Percentiles rank a stretch among this genome's conserved stretches.
These are phyloP conservation scores for Labeo rohita DNA, from an alignment of 2,113 vertebrate species.

Conservation along the genomic window DNA sequence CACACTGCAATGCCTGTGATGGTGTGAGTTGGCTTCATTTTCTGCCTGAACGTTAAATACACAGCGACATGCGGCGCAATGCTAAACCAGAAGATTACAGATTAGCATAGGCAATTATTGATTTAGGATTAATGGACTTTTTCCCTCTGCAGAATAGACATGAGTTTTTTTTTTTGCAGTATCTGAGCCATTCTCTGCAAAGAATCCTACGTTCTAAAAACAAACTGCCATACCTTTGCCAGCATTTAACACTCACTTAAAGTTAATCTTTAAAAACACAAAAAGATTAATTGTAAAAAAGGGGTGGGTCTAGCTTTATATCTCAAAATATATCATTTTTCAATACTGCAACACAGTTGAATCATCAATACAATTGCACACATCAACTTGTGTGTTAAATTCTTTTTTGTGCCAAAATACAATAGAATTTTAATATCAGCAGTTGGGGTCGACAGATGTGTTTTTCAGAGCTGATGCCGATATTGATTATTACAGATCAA, in stretches of 20 bases:
- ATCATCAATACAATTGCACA: too few relatives aligned
- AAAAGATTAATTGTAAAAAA: background rate
- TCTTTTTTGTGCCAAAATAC: background rate
- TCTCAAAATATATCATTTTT: background rate
- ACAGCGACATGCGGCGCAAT: slow-evolving; percentile 33
- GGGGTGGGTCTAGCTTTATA: background rate
- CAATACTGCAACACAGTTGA: background rate
- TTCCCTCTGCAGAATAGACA: slow-evolving; percentile 17
- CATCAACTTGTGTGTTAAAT: too few relatives aligned
- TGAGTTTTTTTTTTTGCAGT: background rate
- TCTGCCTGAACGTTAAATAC: slow-evolving; percentile 57
- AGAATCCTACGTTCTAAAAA: background rate
- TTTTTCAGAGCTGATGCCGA: too few relatives aligned
- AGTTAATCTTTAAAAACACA: background rate
- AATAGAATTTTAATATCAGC: background rate
- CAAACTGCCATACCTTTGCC: background rate
- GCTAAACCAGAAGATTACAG: slow-evolving; percentile 24
- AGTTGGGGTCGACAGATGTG: too few relatives aligned
- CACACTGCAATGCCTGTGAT: background rate
- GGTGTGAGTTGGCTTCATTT: background rate
- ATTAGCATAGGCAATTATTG: slow-evolving; percentile 34
- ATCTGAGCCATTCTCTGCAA: background rate
- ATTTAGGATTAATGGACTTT: slow-evolving; percentile 16
- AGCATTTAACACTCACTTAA: background rate
- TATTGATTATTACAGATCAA: too few relatives aligned